Evolutionary conservation across 2,797 vertebrate species (phyloP), one percentile per base, ranked within the genome.

Genomic region (Pygocentrus nattereri): DNA sequence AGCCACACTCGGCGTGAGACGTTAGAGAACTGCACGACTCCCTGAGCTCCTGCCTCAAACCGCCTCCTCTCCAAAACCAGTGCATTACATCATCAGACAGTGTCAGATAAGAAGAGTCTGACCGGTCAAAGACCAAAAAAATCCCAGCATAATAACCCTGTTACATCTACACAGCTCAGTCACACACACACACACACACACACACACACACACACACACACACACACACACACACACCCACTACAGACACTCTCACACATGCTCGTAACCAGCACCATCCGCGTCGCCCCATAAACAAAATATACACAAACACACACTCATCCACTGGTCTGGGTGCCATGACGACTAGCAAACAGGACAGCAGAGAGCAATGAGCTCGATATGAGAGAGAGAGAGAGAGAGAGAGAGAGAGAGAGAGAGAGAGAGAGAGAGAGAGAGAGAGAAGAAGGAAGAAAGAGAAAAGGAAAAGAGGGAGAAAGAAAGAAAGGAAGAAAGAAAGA

Each of bases 271-370:
- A 44, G 19, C 2, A 10, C 64, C 38, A 10, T 41, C 64, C 19
- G 52, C 74, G 84, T 82, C 74, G 58, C 78, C 41, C 41, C 7
- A 61, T 70, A 83, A 83, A 80, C 74, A 83, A 70, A n/a, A 83
- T 81, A 83, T 58, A 80, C 78, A 78, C 81, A 84, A 80, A 69
- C 76, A 76, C 38, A 76, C 78, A 69, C 65, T 80, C 56, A 75
- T 64, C 64, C 82, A 65, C 67, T 76, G 69, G 56, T 54, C 73
- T 62, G 70, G 41, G 67, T 49, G 78, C 79, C 78, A 80, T 80
- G 62, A 78, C 41, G 79, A 84, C 73, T n/a, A 18, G 73, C 47
- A 82, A 83, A 83, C 79, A 80, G 12, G 67, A 68, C 34, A 62
- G 75, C 74, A 85, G 82, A 62, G 31, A 72, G 65, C 44, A 52